phyloP scores from a whole-genome alignment of 1,140 invertebrate genomes.

The Helicoverpa zea region DNA sequence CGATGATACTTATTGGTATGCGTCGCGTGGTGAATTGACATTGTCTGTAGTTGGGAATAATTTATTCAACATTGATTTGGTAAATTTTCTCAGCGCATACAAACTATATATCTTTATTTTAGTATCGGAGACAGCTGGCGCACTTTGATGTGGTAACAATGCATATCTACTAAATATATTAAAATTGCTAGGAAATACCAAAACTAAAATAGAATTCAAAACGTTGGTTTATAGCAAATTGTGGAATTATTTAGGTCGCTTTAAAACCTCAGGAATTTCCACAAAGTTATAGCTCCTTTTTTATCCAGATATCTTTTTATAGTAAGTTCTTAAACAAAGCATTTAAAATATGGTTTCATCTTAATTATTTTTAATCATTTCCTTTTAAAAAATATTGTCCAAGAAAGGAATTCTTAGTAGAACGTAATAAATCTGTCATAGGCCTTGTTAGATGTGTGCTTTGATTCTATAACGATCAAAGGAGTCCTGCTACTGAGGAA shows the following conservation, averaged over 20 bases:
- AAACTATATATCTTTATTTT: conserved; percentile 20
- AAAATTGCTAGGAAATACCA: conserved; percentile 9
- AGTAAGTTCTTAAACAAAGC: conserved; percentile 2
- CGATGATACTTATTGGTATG: conserved; percentile 55
- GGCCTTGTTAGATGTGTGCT: conserved; percentile 76
- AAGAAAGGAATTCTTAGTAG: conserved; percentile 67
- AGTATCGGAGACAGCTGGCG: neutral
- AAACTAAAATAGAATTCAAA: neutral
- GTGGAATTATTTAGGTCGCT: neutral
- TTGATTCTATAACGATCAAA: conserved; percentile 80
- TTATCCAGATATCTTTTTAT: conserved; percentile 18
- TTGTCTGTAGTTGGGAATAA: conserved; percentile 37
- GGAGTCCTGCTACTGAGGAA: conserved; percentile 58
- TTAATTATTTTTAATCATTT: conserved; percentile 53
- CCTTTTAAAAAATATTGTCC: conserved; percentile 59
- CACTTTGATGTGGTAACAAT: conserved; percentile 13
- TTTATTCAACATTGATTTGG: conserved; percentile 19
- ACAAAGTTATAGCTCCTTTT: neutral
- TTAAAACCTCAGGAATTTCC: neutral
- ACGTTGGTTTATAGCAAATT: neutral
- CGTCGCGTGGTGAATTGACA: conserved; percentile 48
- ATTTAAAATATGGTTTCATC: neutral
- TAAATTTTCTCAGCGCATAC: conserved; percentile 12
- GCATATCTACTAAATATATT: neutral
- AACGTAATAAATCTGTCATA: conserved; percentile 81